These are phyloP conservation scores for Halictus rubicundus DNA, from an alignment of 1,140 invertebrate genomes.

Conservation along the genomic window DNA sequence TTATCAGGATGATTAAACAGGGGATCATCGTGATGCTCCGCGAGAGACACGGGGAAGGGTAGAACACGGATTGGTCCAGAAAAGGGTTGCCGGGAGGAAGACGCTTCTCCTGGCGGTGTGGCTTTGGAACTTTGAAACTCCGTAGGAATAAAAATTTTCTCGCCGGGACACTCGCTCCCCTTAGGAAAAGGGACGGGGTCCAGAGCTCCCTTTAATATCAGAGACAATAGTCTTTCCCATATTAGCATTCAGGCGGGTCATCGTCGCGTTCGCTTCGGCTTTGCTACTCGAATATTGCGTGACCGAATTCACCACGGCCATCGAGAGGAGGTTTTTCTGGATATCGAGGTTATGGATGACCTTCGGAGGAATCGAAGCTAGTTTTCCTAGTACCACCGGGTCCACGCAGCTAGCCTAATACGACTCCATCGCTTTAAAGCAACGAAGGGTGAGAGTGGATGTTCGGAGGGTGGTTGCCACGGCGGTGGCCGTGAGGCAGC, in stretches of 20 bases:
- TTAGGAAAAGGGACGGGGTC: neutral
- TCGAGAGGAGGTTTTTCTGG: neutral
- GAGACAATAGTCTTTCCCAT: neutral
- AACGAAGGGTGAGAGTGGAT: slow-evolving; percentile 68
- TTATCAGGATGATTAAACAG: slow-evolving; percentile 65
- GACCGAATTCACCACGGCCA: too few species aligned
- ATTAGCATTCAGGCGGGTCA: neutral
- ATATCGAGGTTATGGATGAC: neutral
- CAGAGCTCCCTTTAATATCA: neutral
- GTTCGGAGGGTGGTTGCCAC: slow-evolving; percentile 69
- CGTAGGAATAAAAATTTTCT: neutral
- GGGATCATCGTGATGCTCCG: slow-evolving; percentile 51
- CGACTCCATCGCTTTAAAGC: slow-evolving; percentile 77
- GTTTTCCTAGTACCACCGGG: neutral
- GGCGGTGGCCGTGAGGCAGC: slow-evolving; percentile 54
- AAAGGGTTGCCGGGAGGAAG: neutral
- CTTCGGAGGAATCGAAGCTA: neutral
- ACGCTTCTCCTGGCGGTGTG: neutral
- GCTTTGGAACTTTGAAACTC: neutral
- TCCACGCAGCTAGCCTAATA: slow-evolving; percentile 56
- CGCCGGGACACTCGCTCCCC: neutral
- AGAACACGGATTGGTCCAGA: slow-evolving; percentile 38
- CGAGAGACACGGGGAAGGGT: neutral
- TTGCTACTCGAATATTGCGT: too few species aligned
- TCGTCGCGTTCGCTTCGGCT: neutral